Evolutionary conservation across 2,113 vertebrate species (phyloP), one percentile per base, ranked within the genome.

Genomic region (Phoenicopterus ruber): DNA sequence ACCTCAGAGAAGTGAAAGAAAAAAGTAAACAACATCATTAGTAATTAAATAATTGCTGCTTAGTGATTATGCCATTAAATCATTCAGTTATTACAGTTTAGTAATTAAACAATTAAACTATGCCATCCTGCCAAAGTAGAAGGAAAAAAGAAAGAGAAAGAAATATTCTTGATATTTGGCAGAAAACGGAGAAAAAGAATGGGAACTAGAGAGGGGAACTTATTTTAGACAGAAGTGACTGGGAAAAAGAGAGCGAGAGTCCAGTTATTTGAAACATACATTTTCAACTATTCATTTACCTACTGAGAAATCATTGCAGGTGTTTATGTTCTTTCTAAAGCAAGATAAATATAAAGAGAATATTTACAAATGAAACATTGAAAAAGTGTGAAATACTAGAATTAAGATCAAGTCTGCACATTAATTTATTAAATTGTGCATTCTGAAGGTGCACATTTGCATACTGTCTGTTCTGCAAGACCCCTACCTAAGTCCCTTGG

Each of bases 31-130:
- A 71, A 22, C 16, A 21, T 63, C 16, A 21, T 63, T 55, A 52
- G 50, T 86, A 94, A 88, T 93, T 73, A 92, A 90, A 66, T 91
- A 91, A 94, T 92, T 82, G n/a, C 63, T 90, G n/a, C 26, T 42
- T 67, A 34, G 42, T 62, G 34, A 70, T 94, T 83, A 49, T 78
- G 28, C 61, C 46, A 77, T 94, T 86, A 83, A 86, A 86, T 90
- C 0, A 46, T 90, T 65, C 57, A 8, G 32, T 78, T 93, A 70
- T 84, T 91, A 36, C 8, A n/a, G 50, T 86, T 82, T 58, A 88
- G 58, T 83, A 83, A 73, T 73, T 70, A 77, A 90, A 59, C 24
- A 63, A 55, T 20, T 79, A 63, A 88, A 83, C 50, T 58, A 26
- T 66, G 16, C 54, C 22, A 20, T 78, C 66, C 40, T 86, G 59